Conservation (phyloP, 2,797 vertebrate species). For the Spatula clypeata region DNA sequence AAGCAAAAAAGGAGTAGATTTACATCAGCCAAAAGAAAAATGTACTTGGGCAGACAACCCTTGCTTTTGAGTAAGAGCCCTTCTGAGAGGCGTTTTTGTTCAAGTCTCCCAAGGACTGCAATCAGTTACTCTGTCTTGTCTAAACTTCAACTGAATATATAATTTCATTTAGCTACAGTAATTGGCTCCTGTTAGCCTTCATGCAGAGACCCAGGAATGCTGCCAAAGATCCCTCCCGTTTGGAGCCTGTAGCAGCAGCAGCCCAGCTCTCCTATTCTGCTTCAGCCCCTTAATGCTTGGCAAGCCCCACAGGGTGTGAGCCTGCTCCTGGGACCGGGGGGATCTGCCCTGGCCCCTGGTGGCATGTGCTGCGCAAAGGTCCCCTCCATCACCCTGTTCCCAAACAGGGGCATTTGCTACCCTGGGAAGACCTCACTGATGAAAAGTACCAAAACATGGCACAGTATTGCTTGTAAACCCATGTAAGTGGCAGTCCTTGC, state of each 20-base stretch:
- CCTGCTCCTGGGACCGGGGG: not conserved
- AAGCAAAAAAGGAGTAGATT: accelerated
- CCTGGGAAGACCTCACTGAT: not conserved
- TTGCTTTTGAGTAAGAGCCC: not conserved
- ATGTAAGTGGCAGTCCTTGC: not conserved
- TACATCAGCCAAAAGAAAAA: not conserved
- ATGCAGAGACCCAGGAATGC: not conserved
- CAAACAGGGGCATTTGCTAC: accelerated
- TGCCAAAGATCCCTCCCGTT: constrained; percentile 21
- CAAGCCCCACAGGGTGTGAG: accelerated
- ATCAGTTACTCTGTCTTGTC: constrained; percentile 23
- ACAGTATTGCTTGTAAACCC: not conserved
- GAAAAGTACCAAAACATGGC: accelerated
- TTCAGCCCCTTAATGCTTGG: not conserved
- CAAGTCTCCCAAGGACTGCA: not conserved
- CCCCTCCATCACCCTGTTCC: not conserved
- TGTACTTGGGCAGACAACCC: not conserved
- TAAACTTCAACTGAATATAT: constrained; percentile 15
- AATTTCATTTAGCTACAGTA: constrained; percentile 26
- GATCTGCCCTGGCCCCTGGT: accelerated
- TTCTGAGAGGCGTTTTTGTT: constrained; percentile 27
- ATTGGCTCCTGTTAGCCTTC: not conserved
- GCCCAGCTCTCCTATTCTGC: not conserved
- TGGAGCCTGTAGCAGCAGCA: not conserved
- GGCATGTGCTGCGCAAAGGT: not conserved